These are phyloP conservation scores for Arvicanthis niloticus DNA, from an alignment of 2,113 vertebrate genomes.

Conservation along the genomic window DNA sequence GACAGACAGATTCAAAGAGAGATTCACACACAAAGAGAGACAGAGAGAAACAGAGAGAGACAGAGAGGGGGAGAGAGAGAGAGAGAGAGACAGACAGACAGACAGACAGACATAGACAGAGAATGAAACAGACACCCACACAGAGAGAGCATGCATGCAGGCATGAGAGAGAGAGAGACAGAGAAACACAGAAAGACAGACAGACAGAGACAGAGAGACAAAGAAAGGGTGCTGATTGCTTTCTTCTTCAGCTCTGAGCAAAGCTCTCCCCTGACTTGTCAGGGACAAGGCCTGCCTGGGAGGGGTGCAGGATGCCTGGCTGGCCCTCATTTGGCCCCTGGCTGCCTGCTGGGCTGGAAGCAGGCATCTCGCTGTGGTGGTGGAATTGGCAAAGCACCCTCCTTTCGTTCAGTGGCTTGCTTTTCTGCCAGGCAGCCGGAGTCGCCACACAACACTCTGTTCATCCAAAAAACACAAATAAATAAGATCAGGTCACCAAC, in stretches of 20 bases:
- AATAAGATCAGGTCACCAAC: constrained; percentile 34
- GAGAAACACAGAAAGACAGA: not conserved
- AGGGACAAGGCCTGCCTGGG: not conserved
- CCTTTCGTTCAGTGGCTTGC: not conserved
- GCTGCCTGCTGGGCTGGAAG: not conserved
- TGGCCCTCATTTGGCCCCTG: not conserved
- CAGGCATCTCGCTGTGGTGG: not conserved
- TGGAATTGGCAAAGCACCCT: not conserved
- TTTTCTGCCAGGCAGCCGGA: constrained; percentile 34
- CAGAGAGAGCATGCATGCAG: not conserved
- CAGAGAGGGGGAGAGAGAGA: not conserved
- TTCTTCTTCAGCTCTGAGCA: not conserved
- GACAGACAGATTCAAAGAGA: too few species aligned
- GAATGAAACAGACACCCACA: not conserved
- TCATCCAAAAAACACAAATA: constrained; percentile 58
- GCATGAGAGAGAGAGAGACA: not conserved
- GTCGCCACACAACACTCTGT: constrained; percentile 37
- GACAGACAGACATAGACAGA: not conserved
- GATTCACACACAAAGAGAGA: too few species aligned
- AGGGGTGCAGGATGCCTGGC: not conserved
- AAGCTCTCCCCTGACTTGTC: not conserved
- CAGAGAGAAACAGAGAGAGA: too few species aligned
- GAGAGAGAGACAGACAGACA: not conserved
- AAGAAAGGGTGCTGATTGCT: not conserved
- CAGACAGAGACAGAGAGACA: not conserved